Evolutionary conservation across 1,140 invertebrate species (phyloP).

Genomic region (Orchestia grillus): DNA sequence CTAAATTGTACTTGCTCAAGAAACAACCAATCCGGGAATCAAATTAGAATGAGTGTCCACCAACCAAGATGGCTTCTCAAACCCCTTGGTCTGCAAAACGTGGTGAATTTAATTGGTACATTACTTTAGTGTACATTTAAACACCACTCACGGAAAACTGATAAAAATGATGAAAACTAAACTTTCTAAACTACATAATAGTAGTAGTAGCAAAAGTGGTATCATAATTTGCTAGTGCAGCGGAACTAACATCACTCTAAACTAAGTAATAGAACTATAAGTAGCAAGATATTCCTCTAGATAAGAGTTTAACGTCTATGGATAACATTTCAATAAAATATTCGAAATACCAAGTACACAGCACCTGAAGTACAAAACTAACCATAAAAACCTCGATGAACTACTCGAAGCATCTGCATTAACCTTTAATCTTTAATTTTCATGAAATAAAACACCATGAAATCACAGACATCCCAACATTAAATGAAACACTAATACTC

Average conservation of each 20-base stretch:
- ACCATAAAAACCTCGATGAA: background rate
- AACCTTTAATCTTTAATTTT: background rate
- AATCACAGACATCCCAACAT: background rate
- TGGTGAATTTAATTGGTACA: no score
- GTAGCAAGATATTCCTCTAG: no score
- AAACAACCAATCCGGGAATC: background rate
- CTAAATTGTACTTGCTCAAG: background rate
- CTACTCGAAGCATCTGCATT: background rate
- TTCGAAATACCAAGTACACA: background rate
- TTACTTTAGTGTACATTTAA: no score
- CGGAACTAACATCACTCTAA: no score
- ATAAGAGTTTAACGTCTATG: no score
- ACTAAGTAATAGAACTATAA: background rate
- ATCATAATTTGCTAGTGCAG: no score
- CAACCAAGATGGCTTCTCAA: background rate
- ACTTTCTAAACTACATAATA: no score
- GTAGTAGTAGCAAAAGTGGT: no score
- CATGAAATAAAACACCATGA: no score
- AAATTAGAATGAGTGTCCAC: background rate
- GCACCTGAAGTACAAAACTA: background rate
- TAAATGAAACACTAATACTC: background rate
- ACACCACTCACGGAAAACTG: no score
- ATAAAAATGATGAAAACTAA: no score
- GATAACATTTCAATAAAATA: background rate
- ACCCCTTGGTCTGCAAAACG: no score